Base-by-base conservation (phyloP, 2,797 vertebrate species). In the Malacoctenus gilli region DNA sequence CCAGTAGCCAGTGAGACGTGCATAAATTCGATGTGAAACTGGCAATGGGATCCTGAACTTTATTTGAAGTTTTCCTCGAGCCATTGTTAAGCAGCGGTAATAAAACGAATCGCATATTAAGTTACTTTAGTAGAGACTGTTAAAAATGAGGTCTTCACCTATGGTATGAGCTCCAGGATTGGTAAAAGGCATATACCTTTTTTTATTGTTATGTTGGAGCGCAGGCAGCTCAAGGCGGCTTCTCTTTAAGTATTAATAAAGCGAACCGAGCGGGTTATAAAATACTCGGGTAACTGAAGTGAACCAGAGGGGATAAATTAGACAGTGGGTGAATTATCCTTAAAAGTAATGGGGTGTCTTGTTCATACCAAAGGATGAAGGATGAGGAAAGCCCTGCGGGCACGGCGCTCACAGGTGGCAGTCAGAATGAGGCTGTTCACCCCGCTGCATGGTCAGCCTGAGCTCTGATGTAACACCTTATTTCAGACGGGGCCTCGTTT, bases 171-270 rank as follows among this genome's bases (percentile, higher is more conserved):
- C 25, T 57, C 52, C n/a, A 49, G 39, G 50, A 69, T 57, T 40
- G 20, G 20, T 30, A 40, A 72, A 73, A 63, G 31, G 13, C 54
- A 30, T 67, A 59, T 38, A 42, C n/a, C 35, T 48, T 75, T 76
- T 74, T 69, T 28, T 5, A 84, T 50, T 53, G 48, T 58, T 57
- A 44, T 58, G 54, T 72, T 67, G 52, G 53, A 75, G 50, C 59
- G 65, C 34, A 35, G 47, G 37, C 65, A 42, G 62, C 80, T 83
- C 18, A 47, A 13, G 74, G 72, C 67, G 19, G 67, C 67, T 67
- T 69, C 68, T 70, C 46, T 79, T 87, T 77, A 79, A 82, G 67
- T 77, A 83, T 87, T 82, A 79, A 82, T 81, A 70, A 22, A 51
- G 35, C 35, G 68, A 68, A 75, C 68, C 70, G 68, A 80, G 78